phyloP scores from a whole-genome alignment of 2,113 vertebrate genomes.

The Psammodynastes pulverulentus region DNA sequence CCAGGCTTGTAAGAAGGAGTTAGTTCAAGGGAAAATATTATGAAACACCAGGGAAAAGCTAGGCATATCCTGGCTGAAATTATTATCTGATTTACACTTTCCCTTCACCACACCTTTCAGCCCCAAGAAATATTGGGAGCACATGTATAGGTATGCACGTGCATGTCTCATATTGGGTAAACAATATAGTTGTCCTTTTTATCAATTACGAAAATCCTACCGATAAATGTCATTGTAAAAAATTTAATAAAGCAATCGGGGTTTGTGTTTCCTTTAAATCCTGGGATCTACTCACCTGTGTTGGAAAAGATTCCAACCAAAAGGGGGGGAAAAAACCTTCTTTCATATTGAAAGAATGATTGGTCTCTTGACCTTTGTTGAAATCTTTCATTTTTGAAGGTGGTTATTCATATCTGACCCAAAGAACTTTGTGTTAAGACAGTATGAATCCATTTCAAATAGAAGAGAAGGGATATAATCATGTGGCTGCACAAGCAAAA shows the following conservation, averaged over 20 bases:
- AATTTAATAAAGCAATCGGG: constrained; percentile 38
- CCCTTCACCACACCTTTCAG: neutral
- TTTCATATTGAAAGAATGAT: neutral
- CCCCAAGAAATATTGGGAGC: constrained; percentile 4
- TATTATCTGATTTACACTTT: neutral
- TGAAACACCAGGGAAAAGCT: rapidly evolving
- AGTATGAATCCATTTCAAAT: neutral
- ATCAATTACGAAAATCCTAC: constrained; percentile 38
- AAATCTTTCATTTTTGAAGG: neutral
- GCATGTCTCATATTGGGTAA: constrained; percentile 5
- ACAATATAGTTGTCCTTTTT: constrained; percentile 7
- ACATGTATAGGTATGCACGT: neutral
- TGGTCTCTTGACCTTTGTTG: rapidly evolving
- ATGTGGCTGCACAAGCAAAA: neutral
- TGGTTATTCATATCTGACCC: rapidly evolving
- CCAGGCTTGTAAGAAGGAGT: neutral
- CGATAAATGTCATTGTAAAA: neutral
- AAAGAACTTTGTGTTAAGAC: neutral
- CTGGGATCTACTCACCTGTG: neutral
- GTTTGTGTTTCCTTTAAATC: constrained; percentile 12
- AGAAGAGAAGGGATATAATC: neutral
- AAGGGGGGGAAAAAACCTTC: neutral
- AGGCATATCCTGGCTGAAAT: neutral
- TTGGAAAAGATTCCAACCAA: neutral
- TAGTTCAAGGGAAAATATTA: neutral